Base-by-base conservation (phyloP, 2,888 invertebrate species). In the Anagyrus pseudococci region DNA sequence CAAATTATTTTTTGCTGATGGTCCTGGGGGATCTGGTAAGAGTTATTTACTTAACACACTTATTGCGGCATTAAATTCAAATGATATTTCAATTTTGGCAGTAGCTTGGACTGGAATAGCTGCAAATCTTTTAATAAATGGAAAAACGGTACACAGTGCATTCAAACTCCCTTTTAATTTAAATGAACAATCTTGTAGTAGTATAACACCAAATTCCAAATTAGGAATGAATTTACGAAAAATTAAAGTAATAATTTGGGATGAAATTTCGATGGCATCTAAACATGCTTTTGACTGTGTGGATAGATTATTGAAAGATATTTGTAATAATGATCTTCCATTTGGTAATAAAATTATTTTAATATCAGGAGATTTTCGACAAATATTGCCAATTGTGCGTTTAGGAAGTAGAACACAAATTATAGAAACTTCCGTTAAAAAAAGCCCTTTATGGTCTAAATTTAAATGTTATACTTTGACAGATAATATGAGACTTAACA, bases 201-300 rank as follows among this genome's bases (percentile, higher is more conserved):
- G 49, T 23, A 58, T 70, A 8, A 40, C 10, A 10, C 2, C 22
- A 13, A 44, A 64, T 29, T 58, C 62, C 1, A 17, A 22, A 25
- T 41, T 63, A 22, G 61, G 46, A 8, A 17, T 33, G 40, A 15
- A 53, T 20, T 17, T 68, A 13, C 48, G 23, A 48, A 48, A 19
- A 22, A 22, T 25, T 7, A 6, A 48, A 48, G 48, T 48, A 23
- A 48, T 37, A 10, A 37, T 37, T 44, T 44, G 46, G 64, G 68
- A 68, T 43, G 68, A 69, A 62, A 44, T 58, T 10, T 53, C 66
- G 2, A 69, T 69, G 68, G 47, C 57, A 20, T 46, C 66, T 0
- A 58, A 55, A 44, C 41, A 60, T 43, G 65, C 63, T 1, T 57
- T 67, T 0, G 43, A 66, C 15, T 49, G 50, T 7, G 57, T 67